These are phyloP conservation scores for Nycteola revayana DNA, from an alignment of 2,888 invertebrate species.

Conservation along the genomic window DNA sequence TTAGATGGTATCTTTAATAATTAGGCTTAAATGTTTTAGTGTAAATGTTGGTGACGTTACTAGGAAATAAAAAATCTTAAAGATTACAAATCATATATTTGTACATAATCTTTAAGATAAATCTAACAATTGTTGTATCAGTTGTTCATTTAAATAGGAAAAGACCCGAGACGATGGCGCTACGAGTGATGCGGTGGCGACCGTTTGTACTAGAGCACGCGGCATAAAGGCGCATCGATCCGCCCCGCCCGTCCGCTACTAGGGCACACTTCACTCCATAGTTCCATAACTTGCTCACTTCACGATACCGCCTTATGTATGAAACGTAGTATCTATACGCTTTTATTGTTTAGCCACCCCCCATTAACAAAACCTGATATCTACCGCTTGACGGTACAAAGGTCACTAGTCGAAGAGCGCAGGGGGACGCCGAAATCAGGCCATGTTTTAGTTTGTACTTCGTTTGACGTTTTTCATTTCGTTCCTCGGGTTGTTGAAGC, in stretches of 20 bases:
- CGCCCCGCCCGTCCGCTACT: conserved; percentile 52
- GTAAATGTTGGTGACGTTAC: too few relatives aligned
- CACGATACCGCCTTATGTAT: conserved; percentile 61
- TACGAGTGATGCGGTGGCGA: conserved; percentile 38
- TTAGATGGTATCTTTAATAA: too few relatives aligned
- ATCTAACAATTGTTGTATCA: too few relatives aligned
- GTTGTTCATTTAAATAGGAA: too few relatives aligned
- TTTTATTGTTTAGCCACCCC: conserved; percentile 65
- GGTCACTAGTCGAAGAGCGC: conserved; percentile 50
- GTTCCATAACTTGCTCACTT: conserved; percentile 61
- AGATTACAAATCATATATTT: too few relatives aligned
- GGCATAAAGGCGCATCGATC: conserved; percentile 65
- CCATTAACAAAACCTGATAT: conserved; percentile 64
- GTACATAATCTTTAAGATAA: too few relatives aligned
- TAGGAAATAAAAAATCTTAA: too few relatives aligned
- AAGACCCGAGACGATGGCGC: conserved; percentile 14
- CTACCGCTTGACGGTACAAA: conserved; percentile 53
- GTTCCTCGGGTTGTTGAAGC: conserved; percentile 31
- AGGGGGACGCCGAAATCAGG: conserved; percentile 34
- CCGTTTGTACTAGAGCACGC: conserved; percentile 43
- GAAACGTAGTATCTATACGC: conserved; percentile 74
- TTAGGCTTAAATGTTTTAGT: too few relatives aligned
- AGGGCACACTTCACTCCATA: conserved; percentile 64
- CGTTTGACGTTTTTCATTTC: conserved; percentile 30
- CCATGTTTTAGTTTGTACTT: conserved; percentile 39